Evolutionary conservation across 2,888 invertebrate genomes (phyloP).

Genomic region (Aphodius sticticus): DNA sequence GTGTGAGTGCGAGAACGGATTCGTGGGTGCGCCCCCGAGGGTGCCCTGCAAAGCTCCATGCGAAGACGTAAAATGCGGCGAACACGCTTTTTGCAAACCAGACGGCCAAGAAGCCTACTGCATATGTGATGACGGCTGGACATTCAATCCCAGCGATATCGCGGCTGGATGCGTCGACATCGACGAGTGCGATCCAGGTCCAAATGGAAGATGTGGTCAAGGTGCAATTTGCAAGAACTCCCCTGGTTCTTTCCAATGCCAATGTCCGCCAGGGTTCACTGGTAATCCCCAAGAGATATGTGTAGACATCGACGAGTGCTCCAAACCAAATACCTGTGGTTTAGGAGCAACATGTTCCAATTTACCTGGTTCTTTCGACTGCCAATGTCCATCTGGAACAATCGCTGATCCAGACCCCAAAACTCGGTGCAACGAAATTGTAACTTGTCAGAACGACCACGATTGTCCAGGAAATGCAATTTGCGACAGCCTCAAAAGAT

Average conservation of each 20-base stretch:
- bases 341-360: conserved; percentile 82
- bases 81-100: conserved; percentile 88
- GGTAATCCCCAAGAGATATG: conserved; percentile 87
- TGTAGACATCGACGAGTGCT: conserved; percentile 85
- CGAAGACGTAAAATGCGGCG: conserved; percentile 88
- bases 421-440: conserved; percentile 82
- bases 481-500: conserved; percentile 80
- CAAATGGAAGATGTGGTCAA: conserved; percentile 83
- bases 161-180: conserved; percentile 91
- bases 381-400: conserved; percentile 83
- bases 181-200: conserved; percentile 89
- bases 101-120: conserved; percentile 91
- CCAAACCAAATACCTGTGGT: conserved; percentile 76
- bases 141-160: conserved; percentile 88
- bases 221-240: conserved; percentile 84
- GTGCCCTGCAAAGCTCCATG: conserved; percentile 88
- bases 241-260: conserved; percentile 81
- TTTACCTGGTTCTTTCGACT: conserved; percentile 77
- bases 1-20: conserved; percentile 84
- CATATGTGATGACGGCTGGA: conserved; percentile 93
- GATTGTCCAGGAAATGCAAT: conserved; percentile 92
- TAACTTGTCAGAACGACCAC: conserved; percentile 76
- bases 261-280: conserved; percentile 84
- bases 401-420: conserved; percentile 86
- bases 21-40: conserved; percentile 82